Evolutionary conservation across 2,888 invertebrate species (phyloP).

Genomic region (Chymomyza fuscimana): DNA sequence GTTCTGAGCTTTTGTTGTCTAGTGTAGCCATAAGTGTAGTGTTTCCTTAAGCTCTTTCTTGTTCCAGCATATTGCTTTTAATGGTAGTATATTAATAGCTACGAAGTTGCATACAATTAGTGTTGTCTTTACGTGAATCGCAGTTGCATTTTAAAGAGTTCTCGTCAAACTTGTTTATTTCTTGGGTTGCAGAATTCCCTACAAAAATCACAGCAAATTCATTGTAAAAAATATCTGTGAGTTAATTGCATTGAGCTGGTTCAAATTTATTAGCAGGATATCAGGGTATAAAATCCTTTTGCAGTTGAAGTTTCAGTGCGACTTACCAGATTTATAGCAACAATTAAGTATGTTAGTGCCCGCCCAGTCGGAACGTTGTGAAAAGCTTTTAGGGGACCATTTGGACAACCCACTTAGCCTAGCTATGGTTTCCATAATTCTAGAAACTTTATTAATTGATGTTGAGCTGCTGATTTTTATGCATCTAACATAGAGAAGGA

Average conservation of each 20-base stretch:
- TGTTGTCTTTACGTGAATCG: neutral
- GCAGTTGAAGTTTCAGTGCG: too few species aligned
- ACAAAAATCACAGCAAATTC: neutral
- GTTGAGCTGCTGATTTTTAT: too few species aligned
- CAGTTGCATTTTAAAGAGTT: neutral
- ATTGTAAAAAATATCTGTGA: neutral
- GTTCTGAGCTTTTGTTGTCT: neutral
- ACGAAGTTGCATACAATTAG: constrained; percentile 14
- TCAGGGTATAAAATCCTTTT: too few species aligned
- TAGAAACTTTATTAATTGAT: too few species aligned
- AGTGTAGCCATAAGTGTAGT: neutral
- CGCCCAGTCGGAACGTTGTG: neutral
- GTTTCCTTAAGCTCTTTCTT: neutral
- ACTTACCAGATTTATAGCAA: neutral
- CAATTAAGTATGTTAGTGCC: neutral
- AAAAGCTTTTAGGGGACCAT: too few species aligned
- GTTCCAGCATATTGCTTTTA: neutral
- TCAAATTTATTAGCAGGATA: too few species aligned
- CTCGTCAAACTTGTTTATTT: neutral
- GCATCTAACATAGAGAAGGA: too few species aligned
- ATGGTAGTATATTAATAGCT: constrained; percentile 1
- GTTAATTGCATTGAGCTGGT: too few species aligned
- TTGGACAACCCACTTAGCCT: too few species aligned
- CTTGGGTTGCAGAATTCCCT: neutral
- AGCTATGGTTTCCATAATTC: too few species aligned